Base-by-base conservation (phyloP, 2,113 vertebrate genomes). In the Notarius lentiginosus region DNA sequence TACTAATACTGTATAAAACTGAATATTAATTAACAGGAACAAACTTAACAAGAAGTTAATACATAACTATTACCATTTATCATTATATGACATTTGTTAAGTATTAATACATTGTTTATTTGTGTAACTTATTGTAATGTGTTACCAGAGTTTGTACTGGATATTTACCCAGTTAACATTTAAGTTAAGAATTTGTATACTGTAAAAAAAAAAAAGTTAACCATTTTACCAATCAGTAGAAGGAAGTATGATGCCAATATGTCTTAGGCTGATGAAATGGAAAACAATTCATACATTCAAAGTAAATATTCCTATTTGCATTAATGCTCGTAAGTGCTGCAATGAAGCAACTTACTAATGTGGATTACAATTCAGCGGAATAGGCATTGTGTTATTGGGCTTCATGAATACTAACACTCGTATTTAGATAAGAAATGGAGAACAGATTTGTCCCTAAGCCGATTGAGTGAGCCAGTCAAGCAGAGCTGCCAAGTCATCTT, bases 401-500 rank as follows among this genome's bases (percentile, higher is more conserved):
- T 18, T 82, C 60, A 90, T 84, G 84, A 81, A 88, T 75, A 72
- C 87, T 73, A 80, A 88, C 55, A 17, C 82, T 63, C 17, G 24
- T 83, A 56, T 70, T 77, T 34, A 60, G 86, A 61, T 75, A 80
- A 85, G 88, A 84, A 61, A 83, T 83, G 85, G 10, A 79, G 84
- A 76, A 85, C 87, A 88, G 86, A 83, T 91, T 90, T 91, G 81
- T 80, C 55, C 60, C n/a, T 27, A 56, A 53, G 68, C 58, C 82
- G 55, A 83, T 61, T 87, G 80, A 86, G 76, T 70, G 53, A 88
- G n/a, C 14, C 27, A 86, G 75, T 70, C 79, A 86, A 87, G 34
- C 58, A 72, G 85, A 84, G 84, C 87, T 90, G 85, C 47, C 84
- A 85, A 65, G 83, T 79, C 84, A 80, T 87, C 72, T 86, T 83